Base-by-base conservation (phyloP, 2,888 invertebrate species). In the Nasonia oneida region DNA sequence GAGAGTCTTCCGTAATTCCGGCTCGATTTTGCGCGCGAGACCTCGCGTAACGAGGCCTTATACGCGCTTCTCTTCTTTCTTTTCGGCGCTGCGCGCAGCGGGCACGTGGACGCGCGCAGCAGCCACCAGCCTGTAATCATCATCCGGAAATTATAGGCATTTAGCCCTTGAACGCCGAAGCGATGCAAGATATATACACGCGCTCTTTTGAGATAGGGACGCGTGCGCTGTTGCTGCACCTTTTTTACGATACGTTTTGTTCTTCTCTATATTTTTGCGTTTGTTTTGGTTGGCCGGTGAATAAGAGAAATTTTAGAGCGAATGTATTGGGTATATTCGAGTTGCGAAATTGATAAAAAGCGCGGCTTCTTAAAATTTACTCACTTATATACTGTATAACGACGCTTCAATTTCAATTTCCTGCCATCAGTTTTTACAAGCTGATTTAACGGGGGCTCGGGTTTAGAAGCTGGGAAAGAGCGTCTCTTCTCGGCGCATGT, bases 111-210 rank as follows among this genome's bases (percentile, higher is more conserved):
- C 67, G 57, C 76, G 83, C 76, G 83, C 75, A 71, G 82, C 76
- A 76, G 81, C 67, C 85, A 53, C 3, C 53, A 74, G 57, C 89
- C 88, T 93, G 91, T 93, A 93, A 93, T 93, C 93, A 91, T 90
- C 88, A 80, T 89, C 86, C 87, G 88, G 89, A 92, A 92, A 93
- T 93, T 93, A 93, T 93, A 93, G 93, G 90, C 92, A 93, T 93
- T 93, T 92, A 92, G 90, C 87, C 82, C 67, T 29, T 15, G 67
- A 67, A 33, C 67, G 67, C 67, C 12, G 89, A 89, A 53, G 15
- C 39, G 70, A 50, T 75, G 23, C 39, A 29, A 47, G 61, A 77
- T 77, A 61, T 33, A 61, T 10, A 61, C 53, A 18, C 71, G 53
- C 67, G 33, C 42, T 14, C 50, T 23, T 6, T 42, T 14, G 29